Conservation (phyloP, 2,888 invertebrate genomes). For the Idaea straminata region DNA sequence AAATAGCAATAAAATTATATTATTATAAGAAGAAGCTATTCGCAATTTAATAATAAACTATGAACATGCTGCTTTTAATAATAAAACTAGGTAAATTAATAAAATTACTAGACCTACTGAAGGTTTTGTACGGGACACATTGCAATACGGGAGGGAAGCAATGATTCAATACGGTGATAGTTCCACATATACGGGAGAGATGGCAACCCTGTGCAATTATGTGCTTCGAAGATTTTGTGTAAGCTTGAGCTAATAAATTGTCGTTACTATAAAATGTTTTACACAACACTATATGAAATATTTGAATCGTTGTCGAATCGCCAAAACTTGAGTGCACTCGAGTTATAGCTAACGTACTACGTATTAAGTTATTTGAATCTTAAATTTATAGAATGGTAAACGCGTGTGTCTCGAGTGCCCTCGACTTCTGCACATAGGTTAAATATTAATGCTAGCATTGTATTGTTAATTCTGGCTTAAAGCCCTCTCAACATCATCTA, state of each 20-base stretch:
- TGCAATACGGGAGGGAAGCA: too few relatives aligned
- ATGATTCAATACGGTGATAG: too few relatives aligned
- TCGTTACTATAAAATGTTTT: conserved; percentile 34
- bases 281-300: conserved; percentile 26
- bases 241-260: conserved; percentile 41
- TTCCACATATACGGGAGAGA: background rate
- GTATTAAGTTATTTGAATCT: conserved; percentile 13
- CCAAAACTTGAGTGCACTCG: conserved; percentile 55
- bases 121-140: too few relatives aligned
- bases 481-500: conserved; percentile 30
- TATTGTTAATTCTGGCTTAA: conserved; percentile 56
- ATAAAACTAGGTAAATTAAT: too few relatives aligned
- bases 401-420: conserved; percentile 20
- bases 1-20: too few relatives aligned
- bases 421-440: conserved; percentile 43
- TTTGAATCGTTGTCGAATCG: conserved; percentile 69
- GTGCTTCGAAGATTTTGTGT: conserved; percentile 33
- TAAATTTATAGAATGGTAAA: conserved; percentile 8
- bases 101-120: too few relatives aligned
- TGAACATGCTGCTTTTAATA: too few relatives aligned
- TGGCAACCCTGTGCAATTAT: conserved; percentile 17
- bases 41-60: too few relatives aligned
- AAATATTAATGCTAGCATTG: conserved; percentile 47
- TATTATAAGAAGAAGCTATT: too few relatives aligned
- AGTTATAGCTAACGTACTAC: conserved; percentile 17